These are phyloP conservation scores for Macrosiphum euphorbiae DNA, from an alignment of 2,888 invertebrate species.

Conservation along the genomic window DNA sequence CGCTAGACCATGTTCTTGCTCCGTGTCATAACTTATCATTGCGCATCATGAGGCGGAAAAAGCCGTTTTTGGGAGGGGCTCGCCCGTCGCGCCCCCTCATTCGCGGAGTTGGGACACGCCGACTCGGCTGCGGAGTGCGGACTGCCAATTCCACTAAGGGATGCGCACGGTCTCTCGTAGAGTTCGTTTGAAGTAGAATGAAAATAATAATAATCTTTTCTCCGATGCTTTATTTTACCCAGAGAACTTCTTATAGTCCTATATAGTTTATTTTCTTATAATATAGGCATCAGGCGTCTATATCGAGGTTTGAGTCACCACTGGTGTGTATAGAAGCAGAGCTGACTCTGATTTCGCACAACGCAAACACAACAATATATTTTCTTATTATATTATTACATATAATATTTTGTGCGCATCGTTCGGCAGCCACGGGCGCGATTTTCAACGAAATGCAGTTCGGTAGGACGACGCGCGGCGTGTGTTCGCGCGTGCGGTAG, in stretches of 20 bases:
- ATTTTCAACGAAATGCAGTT: slow-evolving; percentile 19
- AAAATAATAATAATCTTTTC: background rate
- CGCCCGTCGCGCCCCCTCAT: background rate
- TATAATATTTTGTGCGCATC: background rate
- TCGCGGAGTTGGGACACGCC: background rate
- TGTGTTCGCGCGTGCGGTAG: background rate
- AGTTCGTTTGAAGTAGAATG: background rate
- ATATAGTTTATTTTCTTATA: too few species aligned
- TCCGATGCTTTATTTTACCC: background rate
- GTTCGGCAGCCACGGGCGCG: background rate
- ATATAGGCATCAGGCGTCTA: too few species aligned
- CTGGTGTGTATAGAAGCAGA: background rate
- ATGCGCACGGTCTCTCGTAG: background rate
- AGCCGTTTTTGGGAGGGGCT: background rate
- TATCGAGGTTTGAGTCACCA: background rate
- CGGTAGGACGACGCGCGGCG: background rate
- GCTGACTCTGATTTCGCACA: background rate
- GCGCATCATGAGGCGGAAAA: background rate
- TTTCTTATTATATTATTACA: background rate
- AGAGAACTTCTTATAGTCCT: background rate
- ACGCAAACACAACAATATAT: background rate
- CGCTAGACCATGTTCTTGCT: background rate
- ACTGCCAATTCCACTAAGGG: background rate
- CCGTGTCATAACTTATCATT: background rate
- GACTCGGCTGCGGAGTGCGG: background rate